These are phyloP conservation scores for Propithecus deckenii DNA, from an alignment of 2,797 vertebrate genomes.

Conservation along the genomic window DNA sequence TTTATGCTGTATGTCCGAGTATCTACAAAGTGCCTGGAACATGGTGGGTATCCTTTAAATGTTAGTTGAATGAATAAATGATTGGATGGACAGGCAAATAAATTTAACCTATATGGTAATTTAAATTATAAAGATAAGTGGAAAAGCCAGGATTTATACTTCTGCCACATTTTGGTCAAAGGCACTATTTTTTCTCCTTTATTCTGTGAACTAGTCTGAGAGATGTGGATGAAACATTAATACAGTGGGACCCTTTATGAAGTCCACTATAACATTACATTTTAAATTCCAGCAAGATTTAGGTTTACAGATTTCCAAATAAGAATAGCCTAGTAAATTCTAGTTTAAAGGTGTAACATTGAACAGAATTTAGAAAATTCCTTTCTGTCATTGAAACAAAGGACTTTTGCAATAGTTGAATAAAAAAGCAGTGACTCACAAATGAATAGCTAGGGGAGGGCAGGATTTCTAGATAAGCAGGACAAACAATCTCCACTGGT, in stretches of 20 bases:
- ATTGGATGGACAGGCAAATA: neutral
- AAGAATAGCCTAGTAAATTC: constrained; percentile 39
- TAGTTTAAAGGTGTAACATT: constrained; percentile 38
- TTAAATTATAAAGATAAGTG: constrained; percentile 35
- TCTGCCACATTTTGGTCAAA: neutral
- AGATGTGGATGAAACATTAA: neutral
- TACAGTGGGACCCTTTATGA: neutral
- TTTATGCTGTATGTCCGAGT: neutral
- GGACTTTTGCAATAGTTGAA: constrained; percentile 66
- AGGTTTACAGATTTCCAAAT: constrained; percentile 43
- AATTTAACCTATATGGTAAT: neutral
- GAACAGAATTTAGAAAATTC: constrained; percentile 56
- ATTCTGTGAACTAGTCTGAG: neutral
- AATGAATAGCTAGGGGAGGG: constrained; percentile 71
- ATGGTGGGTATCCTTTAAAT: neutral
- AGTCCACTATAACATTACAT: neutral
- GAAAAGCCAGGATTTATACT: neutral
- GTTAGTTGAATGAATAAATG: neutral
- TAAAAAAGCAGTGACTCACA: constrained; percentile 56
- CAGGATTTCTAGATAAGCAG: constrained; percentile 79
- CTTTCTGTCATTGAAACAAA: constrained; percentile 66
- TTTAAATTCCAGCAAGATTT: constrained; percentile 43
- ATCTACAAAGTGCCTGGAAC: neutral
- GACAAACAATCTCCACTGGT: constrained; percentile 77
- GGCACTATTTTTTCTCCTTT: neutral